Base-by-base conservation (phyloP, 2,113 vertebrate species). In the Pangasianodon hypophthalmus region DNA sequence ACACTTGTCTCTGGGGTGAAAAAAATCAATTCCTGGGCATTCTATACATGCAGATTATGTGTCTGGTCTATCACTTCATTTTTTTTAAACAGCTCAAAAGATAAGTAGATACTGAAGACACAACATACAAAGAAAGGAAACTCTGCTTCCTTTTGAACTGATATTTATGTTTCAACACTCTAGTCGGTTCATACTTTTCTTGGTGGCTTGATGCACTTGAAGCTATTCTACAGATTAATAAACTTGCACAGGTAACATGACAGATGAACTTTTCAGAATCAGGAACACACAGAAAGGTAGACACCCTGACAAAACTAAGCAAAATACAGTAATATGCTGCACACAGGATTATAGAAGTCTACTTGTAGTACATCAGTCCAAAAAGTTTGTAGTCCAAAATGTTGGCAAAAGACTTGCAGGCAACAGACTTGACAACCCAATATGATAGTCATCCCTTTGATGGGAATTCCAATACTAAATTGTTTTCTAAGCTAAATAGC, bases 221-320 rank as follows among this genome's bases (percentile, higher is more conserved):
- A 32, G 64, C n/a, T 69, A 32, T 32, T 69, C 64, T 69, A 69
- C n/a, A 69, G 64, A 32, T 14, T n/a, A 69, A 69, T 62, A 26
- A 32, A 10, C n/a, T 69, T 32, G 64, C 64, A n/a, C 64, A 69
- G 1, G 32, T 69, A 18, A 41, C 37, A 73, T 41, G 69, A 8
- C 69, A 71, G 69, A 73, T 73, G 37, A 73, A 73, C 16, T 41
- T 73, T 73, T 73, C 69, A 73, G 69, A 41, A 73, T 41, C 69
- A 19, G 69, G 69, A 69, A 69, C n/a, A 32, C n/a, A 69, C 11
- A 69, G 29, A 32, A 13, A 69, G 64, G 11, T 10, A 69, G 64
- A 69, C 62, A 29, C 26, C 62, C 26, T 64, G 24, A 64, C n/a
- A 69, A 69, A 69, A 32, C 0, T 69, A 32, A 69, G 13, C 14